Conservation (phyloP, 2,113 vertebrate genomes). For the Nothoprocta perdicaria region DNA sequence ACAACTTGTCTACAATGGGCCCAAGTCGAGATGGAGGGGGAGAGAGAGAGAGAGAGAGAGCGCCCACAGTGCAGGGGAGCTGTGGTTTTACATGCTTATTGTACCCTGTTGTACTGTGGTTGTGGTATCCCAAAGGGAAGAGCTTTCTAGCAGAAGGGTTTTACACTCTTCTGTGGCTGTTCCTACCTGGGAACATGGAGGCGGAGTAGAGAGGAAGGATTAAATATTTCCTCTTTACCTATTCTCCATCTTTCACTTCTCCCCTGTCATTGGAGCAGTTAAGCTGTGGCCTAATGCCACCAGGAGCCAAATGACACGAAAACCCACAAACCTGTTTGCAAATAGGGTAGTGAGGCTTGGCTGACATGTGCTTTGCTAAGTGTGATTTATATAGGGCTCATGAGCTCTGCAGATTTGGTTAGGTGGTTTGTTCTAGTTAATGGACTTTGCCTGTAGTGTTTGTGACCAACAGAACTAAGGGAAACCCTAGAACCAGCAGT, state of each 20-base stretch:
- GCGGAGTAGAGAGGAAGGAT: not conserved
- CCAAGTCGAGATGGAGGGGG: not conserved
- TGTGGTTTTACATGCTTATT: not conserved
- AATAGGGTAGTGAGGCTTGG: not conserved
- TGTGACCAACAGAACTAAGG: not conserved
- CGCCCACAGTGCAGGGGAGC: not conserved
- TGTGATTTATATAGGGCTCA: not conserved
- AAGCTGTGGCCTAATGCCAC: not conserved
- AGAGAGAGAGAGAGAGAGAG: not conserved
- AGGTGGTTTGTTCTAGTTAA: not conserved
- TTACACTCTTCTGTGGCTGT: not conserved
- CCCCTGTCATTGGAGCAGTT: not conserved
- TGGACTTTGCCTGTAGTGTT: not conserved
- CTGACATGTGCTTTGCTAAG: not conserved
- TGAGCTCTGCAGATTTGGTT: not conserved
- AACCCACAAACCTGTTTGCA: not conserved
- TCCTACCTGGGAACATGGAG: not conserved
- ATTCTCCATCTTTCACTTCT: not conserved
- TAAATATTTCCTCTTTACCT: not conserved
- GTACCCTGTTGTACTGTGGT: not conserved
- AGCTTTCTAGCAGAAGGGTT: not conserved
- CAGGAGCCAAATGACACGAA: not conserved
- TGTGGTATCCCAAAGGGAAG: not conserved
- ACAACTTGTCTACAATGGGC: not conserved
- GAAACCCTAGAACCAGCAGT: not conserved